Conservation (phyloP, 2,113 vertebrate genomes). For the Melospiza georgiana region DNA sequence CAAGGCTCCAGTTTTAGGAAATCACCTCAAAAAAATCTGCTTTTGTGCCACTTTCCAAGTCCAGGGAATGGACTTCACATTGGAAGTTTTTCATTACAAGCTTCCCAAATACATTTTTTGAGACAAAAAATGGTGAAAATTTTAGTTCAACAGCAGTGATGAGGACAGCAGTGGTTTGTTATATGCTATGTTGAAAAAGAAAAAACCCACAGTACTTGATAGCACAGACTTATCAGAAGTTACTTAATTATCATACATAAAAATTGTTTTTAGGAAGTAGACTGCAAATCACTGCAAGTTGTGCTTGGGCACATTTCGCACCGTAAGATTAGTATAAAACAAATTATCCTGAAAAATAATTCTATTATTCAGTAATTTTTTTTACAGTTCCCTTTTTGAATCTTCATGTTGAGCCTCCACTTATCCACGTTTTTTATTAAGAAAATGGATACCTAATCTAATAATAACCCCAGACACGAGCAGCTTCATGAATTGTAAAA, state of each 20-base stretch:
- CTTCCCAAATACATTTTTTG: not conserved
- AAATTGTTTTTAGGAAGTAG: not conserved
- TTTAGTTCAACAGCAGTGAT: not conserved
- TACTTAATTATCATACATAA: not conserved
- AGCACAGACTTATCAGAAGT: not conserved
- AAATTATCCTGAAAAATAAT: constrained; percentile 9
- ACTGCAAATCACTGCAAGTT: not conserved
- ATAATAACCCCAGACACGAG: not conserved
- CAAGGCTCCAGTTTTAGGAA: not conserved
- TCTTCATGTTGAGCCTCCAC: not conserved
- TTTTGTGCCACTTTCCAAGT: not conserved
- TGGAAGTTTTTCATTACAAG: not conserved
- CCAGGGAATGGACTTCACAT: not conserved
- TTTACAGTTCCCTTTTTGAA: not conserved
- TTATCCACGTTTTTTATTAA: not conserved
- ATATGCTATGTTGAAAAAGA: not conserved
- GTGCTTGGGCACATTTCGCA: not conserved
- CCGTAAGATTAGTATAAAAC: not conserved
- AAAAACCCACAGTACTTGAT: not conserved
- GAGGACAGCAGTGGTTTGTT: not conserved
- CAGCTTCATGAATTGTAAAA: not conserved
- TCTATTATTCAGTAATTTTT: not conserved
- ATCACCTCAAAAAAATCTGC: not conserved
- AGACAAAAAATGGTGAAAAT: not conserved
- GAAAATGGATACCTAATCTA: constrained; percentile 20